Conservation (phyloP, 2,113 vertebrate genomes). For the Bubalus kerabau region DNA sequence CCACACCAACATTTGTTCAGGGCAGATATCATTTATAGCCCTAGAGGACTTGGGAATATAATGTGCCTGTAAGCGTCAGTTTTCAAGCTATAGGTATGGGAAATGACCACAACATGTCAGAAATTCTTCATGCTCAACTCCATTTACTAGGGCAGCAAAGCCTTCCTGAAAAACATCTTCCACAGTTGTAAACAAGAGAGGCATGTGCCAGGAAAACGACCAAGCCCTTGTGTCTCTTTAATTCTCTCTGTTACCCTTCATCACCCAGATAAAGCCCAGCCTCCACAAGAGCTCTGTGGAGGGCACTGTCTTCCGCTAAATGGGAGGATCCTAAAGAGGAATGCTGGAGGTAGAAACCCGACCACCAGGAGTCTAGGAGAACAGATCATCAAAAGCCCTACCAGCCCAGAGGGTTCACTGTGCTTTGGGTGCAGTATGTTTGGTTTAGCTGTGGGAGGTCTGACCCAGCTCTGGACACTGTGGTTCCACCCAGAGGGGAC, state of each 20-base stretch:
- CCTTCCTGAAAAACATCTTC: neutral
- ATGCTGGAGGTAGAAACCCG: neutral
- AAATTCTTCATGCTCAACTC: neutral
- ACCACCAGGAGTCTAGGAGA: neutral
- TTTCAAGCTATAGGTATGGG: neutral
- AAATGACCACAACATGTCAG: neutral
- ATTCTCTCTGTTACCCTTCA: neutral
- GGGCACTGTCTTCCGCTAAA: neutral
- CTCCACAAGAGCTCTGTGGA: neutral
- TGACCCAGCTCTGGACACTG: neutral
- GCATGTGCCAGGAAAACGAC: neutral
- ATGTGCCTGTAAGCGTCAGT: neutral
- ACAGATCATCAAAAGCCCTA: neutral
- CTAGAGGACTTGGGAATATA: neutral
- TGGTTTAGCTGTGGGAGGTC: neutral
- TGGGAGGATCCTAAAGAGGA: neutral
- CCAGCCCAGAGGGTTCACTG: neutral
- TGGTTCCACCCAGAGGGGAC: neutral
- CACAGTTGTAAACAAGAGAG: neutral
- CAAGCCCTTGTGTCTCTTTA: neutral
- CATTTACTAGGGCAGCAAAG: neutral
- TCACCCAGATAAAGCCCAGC: neutral
- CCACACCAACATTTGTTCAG: neutral
- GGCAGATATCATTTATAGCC: neutral
- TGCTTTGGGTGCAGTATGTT: neutral